Conservation (phyloP, 2,113 vertebrate genomes). For the Chaenocephalus aceratus region DNA sequence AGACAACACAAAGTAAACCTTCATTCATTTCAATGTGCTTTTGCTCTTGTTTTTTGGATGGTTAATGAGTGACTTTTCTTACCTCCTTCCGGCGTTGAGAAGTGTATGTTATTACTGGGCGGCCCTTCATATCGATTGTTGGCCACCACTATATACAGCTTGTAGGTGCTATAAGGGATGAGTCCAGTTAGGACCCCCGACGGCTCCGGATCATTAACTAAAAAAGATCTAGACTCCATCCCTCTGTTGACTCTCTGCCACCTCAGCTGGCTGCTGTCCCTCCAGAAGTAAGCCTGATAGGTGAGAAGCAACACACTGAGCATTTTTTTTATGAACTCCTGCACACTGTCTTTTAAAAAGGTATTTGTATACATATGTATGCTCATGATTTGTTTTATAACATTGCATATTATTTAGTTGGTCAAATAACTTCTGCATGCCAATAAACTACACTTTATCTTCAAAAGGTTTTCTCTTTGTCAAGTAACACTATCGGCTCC, state of each 20-base stretch:
- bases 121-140: constrained; percentile 95
- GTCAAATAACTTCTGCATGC: no score
- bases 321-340: not conserved
- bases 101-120: constrained; percentile 91
- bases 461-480: no score
- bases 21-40: no score
- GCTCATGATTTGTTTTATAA: not conserved
- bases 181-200: constrained; percentile 89
- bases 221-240: constrained; percentile 89
- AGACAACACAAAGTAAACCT: not conserved
- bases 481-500: no score
- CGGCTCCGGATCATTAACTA: constrained; percentile 82
- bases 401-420: not conserved
- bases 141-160: constrained; percentile 94
- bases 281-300: constrained; percentile 96
- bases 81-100: constrained; percentile 97
- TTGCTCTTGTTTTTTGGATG: not conserved
- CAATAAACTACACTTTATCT: no score
- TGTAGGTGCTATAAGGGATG: constrained; percentile 96
- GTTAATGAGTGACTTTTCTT: constrained; percentile 42
- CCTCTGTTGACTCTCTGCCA: constrained; percentile 91
- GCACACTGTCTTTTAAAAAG: not conserved
- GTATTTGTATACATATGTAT: not conserved
- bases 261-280: constrained; percentile 95
- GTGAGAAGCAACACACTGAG: constrained; percentile 28